Evolutionary conservation across 2,797 vertebrate species (phyloP).

Genomic region (Delichon dasypus): DNA sequence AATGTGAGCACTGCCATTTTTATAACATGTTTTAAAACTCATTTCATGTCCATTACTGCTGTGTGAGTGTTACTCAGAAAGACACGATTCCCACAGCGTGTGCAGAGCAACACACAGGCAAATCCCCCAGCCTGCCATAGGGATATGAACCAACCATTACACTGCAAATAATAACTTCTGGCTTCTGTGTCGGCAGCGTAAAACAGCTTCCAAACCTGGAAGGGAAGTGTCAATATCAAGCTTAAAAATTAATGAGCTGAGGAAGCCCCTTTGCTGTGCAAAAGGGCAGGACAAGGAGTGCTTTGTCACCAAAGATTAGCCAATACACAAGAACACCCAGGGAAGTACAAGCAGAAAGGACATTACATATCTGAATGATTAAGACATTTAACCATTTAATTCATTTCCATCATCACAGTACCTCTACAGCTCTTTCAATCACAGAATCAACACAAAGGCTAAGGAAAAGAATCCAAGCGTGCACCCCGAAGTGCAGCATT

Average conservation of each 20-base stretch:
- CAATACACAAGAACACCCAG: neutral
- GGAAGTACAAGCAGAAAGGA: neutral
- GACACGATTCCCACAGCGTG: neutral
- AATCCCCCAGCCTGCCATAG: neutral
- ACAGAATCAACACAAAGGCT: neutral
- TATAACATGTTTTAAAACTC: neutral
- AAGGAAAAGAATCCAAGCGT: neutral
- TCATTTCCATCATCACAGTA: neutral
- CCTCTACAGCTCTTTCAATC: neutral
- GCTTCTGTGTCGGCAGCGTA: neutral
- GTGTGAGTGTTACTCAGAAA: neutral
- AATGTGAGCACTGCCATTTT: neutral
- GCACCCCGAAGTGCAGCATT: neutral
- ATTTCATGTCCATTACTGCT: neutral
- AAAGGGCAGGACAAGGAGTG: neutral
- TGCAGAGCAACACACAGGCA: neutral
- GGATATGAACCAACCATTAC: neutral
- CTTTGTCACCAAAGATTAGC: conserved; percentile 6
- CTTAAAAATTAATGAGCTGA: neutral
- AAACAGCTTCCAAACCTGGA: neutral
- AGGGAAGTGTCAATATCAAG: neutral
- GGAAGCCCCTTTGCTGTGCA: neutral
- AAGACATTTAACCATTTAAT: neutral
- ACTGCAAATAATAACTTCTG: neutral
- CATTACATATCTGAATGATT: neutral